Evolutionary conservation across 2,888 invertebrate genomes (phyloP).

Genomic region (Callyntrura sp.): DNA sequence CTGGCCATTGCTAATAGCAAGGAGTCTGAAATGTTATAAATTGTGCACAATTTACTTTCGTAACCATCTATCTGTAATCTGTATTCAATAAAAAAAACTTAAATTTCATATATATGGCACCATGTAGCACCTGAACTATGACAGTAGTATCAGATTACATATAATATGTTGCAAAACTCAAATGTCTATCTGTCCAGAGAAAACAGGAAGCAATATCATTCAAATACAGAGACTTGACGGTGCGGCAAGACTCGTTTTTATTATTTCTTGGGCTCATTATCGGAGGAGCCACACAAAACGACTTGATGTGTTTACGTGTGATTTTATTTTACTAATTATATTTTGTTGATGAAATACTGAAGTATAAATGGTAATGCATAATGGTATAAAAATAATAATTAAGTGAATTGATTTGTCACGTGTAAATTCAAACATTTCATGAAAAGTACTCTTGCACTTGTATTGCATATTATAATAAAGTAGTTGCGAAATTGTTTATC

Average conservation of each 20-base stretch:
- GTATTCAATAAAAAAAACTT: not conserved
- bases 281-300: conserved; percentile 26
- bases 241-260: not conserved
- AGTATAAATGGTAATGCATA: not conserved
- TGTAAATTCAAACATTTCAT: not conserved
- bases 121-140: not conserved
- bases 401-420: not conserved
- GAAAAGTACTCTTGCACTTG: not conserved
- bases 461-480: not conserved
- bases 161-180: not conserved
- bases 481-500: not conserved
- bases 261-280: conserved; percentile 17
- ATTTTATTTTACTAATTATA: conserved; percentile 73
- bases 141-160: conserved; percentile 8
- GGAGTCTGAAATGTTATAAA: conserved; percentile 82
- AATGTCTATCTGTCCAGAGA: not conserved
- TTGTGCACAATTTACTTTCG: not conserved
- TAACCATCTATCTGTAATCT: not conserved
- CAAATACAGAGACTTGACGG: not conserved
- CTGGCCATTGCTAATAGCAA: conserved; percentile 65
- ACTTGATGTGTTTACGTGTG: conserved; percentile 66
- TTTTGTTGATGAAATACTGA: conserved; percentile 51
- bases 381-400: not conserved
- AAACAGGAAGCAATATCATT: not conserved
- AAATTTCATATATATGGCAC: not conserved